Evolutionary conservation across 2,797 vertebrate species (phyloP).

Genomic region (Tragopan temminckii): DNA sequence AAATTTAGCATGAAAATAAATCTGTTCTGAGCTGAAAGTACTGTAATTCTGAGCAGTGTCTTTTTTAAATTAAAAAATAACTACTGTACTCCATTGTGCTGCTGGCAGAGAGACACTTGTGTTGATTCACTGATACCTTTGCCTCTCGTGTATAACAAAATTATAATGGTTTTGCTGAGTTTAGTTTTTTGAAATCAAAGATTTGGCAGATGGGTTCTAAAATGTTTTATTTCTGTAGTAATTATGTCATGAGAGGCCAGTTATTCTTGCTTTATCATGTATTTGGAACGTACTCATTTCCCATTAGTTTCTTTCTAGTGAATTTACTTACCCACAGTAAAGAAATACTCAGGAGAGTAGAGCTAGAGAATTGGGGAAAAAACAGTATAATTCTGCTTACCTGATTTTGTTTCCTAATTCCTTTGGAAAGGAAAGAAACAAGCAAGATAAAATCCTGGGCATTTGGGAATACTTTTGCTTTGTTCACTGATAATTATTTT

Average conservation of each 20-base stretch:
- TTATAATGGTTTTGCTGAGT: background rate
- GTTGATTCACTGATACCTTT: background rate
- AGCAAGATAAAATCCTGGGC: background rate
- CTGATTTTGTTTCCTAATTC: background rate
- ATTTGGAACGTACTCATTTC: background rate
- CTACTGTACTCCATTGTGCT: background rate
- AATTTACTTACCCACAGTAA: background rate
- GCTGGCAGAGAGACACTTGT: background rate
- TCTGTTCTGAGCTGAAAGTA: background rate
- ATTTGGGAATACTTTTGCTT: background rate
- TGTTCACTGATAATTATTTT: background rate
- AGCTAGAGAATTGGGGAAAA: background rate
- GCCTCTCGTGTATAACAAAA: background rate
- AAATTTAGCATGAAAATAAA: background rate
- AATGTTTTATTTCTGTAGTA: slow-evolving; percentile 12
- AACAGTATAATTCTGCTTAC: background rate
- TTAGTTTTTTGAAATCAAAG: slow-evolving; percentile 2
- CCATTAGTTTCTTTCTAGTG: background rate
- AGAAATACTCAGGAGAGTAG: background rate
- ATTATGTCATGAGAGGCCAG: background rate
- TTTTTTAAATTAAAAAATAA: slow-evolving; percentile 3
- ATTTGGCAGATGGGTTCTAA: background rate
- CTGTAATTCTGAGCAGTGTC: background rate
- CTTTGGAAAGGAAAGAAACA: background rate
- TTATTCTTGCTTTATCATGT: slow-evolving; percentile 7